These are phyloP conservation scores for Eristalis pertinax DNA, from an alignment of 2,888 invertebrate genomes.

Conservation along the genomic window DNA sequence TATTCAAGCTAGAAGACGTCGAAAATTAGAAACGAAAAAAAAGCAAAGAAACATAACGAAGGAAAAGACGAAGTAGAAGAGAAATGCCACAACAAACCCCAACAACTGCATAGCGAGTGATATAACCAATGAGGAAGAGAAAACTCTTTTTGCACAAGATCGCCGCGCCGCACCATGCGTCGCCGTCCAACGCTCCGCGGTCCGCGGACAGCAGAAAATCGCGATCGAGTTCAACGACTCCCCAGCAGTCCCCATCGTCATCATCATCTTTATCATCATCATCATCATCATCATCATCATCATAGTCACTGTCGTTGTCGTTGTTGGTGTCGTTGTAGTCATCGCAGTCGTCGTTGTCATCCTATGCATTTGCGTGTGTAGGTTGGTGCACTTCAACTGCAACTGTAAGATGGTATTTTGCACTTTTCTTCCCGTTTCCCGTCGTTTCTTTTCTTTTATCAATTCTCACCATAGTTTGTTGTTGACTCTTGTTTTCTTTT, in stretches of 20 bases:
- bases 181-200: background rate
- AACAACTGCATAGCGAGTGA: slow-evolving; percentile 69
- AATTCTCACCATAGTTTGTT: slow-evolving; percentile 43
- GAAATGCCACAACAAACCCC: slow-evolving; percentile 54
- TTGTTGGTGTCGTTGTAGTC: slow-evolving; percentile 21
- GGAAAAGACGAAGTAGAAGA: slow-evolving; percentile 27
- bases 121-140: slow-evolving; percentile 72
- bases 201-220: slow-evolving; percentile 45
- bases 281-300: background rate
- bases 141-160: slow-evolving; percentile 63
- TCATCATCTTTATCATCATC: slow-evolving; percentile 36
- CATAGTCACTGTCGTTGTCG: slow-evolving; percentile 26
- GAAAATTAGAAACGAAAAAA: background rate
- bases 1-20: slow-evolving; percentile 44
- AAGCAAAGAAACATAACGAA: background rate
- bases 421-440: slow-evolving; percentile 56
- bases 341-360: slow-evolving; percentile 59
- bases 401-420: slow-evolving; percentile 62
- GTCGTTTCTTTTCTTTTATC: slow-evolving; percentile 24
- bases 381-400: slow-evolving; percentile 34
- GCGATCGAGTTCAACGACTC: slow-evolving; percentile 68
- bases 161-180: slow-evolving; percentile 11
- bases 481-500: slow-evolving; percentile 55
- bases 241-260: slow-evolving; percentile 40
- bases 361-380: slow-evolving; percentile 56